These are phyloP conservation scores for Volucella bombylans DNA, from an alignment of 2,888 invertebrate genomes.

Conservation along the genomic window DNA sequence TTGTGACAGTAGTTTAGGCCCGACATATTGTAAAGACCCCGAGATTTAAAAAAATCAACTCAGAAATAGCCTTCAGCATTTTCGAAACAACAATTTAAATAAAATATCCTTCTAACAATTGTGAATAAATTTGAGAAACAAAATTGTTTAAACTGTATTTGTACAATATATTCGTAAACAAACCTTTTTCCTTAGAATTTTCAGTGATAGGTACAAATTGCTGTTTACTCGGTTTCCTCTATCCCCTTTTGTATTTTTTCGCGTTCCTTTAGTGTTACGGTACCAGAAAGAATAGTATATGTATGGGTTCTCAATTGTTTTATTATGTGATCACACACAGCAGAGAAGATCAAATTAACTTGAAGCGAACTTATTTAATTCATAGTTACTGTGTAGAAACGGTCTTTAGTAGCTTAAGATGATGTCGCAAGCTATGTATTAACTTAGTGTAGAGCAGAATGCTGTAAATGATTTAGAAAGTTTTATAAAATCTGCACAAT, in stretches of 20 bases:
- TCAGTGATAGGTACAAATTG: conserved; percentile 53
- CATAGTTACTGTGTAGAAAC: conserved; percentile 53
- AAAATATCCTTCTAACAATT: too few species aligned
- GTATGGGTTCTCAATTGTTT: conserved; percentile 20
- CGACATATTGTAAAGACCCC: too few species aligned
- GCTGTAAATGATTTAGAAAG: conserved; percentile 39
- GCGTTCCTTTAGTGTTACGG: conserved; percentile 17
- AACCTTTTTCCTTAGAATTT: conserved; percentile 67
- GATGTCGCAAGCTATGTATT: conserved; percentile 37
- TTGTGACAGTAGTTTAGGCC: too few species aligned
- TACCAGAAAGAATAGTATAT: conserved; percentile 17
- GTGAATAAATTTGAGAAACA: too few species aligned
- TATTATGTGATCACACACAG: conserved; percentile 32
- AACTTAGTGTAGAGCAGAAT: conserved; percentile 66
- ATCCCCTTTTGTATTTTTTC: background rate
- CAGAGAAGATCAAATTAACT: conserved; percentile 27
- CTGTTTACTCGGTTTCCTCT: background rate
- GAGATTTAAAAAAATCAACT: too few species aligned
- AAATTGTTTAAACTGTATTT: background rate
- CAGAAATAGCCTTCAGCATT: too few species aligned
- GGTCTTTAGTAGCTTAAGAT: conserved; percentile 33
- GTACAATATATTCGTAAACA: conserved; percentile 9
- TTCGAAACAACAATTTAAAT: too few species aligned
- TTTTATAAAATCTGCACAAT: background rate
- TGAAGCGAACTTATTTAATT: conserved; percentile 44